Base-by-base conservation (phyloP, 2,113 vertebrate genomes). In the Sebastes schlegelii region DNA sequence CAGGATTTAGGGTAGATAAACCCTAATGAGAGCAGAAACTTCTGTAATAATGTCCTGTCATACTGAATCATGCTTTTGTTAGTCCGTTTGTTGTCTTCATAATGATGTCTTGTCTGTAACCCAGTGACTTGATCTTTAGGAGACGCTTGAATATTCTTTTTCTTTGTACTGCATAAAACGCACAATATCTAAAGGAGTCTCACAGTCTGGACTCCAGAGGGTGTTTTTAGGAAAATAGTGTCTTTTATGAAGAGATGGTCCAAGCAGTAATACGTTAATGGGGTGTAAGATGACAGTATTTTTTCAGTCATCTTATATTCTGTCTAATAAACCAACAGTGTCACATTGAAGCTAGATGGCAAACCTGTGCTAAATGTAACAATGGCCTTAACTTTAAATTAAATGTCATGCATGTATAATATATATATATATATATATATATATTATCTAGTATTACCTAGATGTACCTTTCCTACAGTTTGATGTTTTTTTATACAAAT, bases 121-220 rank as follows among this genome's bases (percentile, higher is more conserved):
- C 8, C 21, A 55, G 17, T 72, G 64, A 62, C 55, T 55, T 6
- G 55, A 70, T 68, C 40, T 58, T 60, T 52, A 40, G 61, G 26
- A 19, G 45, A 62, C 17, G 8, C 55, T 67, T 77, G 61, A 80
- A n/a, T 69, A 10, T 87, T 9, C 8, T 74, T 43, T 73, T 55
- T 79, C 16, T 76, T 66, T 84, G 40, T 61, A 70, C 57, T 0
- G 0, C 61, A 63, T 51, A 13, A 74, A 88, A 84, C n/a, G 82
- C 86, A 93, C 90, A 92, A 69, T 72, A 45, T 72, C 65, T 16
- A 11, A 4, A 45, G 23, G 65, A 42, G 45, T 51, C 46, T 70
- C 23, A 7, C 13, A 19, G 48, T 77, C 71, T 60, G 62, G 54
- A 58, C n/a, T 70, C 43, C 26, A 21, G 6, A 63, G 14, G 10